These are phyloP conservation scores for Drosophila nr. fundita DNA, from an alignment of 2,888 invertebrate species.

Conservation along the genomic window DNA sequence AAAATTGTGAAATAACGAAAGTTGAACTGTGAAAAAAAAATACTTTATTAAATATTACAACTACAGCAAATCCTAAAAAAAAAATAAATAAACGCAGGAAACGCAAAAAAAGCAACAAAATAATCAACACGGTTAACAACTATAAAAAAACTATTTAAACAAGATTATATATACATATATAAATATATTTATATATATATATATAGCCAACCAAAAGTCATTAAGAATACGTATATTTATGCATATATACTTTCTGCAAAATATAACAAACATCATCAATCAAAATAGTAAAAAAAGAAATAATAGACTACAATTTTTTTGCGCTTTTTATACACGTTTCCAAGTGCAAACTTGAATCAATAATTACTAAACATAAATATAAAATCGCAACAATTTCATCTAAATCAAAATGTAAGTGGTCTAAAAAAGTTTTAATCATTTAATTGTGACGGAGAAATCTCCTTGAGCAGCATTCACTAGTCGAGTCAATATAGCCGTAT, in stretches of 20 bases:
- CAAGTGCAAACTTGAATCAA: conserved; percentile 11
- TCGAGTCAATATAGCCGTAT: background rate
- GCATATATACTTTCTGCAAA: conserved; percentile 1
- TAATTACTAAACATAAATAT: conserved; percentile 8
- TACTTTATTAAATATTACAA: background rate
- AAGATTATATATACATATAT: background rate
- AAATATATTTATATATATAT: background rate
- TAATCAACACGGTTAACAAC: background rate
- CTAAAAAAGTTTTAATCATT: background rate
- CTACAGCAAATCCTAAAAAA: conserved; percentile 1
- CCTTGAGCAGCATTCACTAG: background rate
- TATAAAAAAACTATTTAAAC: background rate
- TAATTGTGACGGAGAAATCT: background rate
- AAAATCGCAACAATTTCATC: conserved; percentile 8
- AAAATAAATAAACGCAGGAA: background rate
- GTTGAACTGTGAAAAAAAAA: background rate
- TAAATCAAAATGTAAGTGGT: conserved; percentile 47
- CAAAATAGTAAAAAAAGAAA: conserved; percentile 17
- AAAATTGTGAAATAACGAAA: conserved; percentile 20
- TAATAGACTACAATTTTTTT: background rate
- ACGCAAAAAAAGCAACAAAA: background rate
- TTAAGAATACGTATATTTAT: conserved; percentile 1
- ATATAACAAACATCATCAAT: conserved; percentile 36
- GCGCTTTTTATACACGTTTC: conserved; percentile 10
- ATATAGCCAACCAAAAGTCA: background rate